Base-by-base conservation (phyloP, 2,888 invertebrate species). In the Pemphredon lugubris region DNA sequence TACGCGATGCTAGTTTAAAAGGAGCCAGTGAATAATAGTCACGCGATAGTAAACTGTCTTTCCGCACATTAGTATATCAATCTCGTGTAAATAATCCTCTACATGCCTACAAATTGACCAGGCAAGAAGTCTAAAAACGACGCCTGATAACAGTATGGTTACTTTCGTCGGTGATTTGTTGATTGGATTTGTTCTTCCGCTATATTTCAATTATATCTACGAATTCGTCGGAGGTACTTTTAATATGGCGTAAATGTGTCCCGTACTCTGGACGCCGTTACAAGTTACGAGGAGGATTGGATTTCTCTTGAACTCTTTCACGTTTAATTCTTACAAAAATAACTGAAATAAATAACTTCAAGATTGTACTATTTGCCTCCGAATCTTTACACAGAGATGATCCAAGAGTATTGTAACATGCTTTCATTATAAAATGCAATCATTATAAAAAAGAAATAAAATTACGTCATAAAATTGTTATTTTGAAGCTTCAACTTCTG, bases 41-140 rank as follows among this genome's bases (percentile, higher is more conserved):
- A n/a, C n/a, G n/a, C n/a, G n/a, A n/a, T n/a, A n/a, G n/a, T n/a
- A n/a, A n/a, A n/a, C n/a, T n/a, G n/a, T n/a, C n/a, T n/a, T n/a
- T n/a, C n/a, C n/a, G n/a, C n/a, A n/a, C n/a, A n/a, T n/a, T n/a
- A n/a, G n/a, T n/a, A n/a, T n/a, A n/a, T n/a, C n/a, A n/a, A n/a
- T n/a, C n/a, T n/a, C n/a, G n/a, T n/a, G n/a, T n/a, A n/a, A n/a
- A n/a, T n/a, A n/a, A n/a, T n/a, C n/a, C n/a, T n/a, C n/a, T n/a
- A 11, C 32, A 53, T 51, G 14, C 34, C 1, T 57, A 42, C 14
- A 44, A 55, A 70, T 6, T 26, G 14, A 13, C 2, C 21, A 51
- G 30, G 47, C 51, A 45, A 32, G 14, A 44, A 50, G 55, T 23
- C 16, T 40, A 18, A 40, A 40, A 18, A 16, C 1, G 2, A 37